Evolutionary conservation across 1,140 invertebrate species (phyloP), one percentile per base, ranked within the genome.

Genomic region (Hyphantria cunea): DNA sequence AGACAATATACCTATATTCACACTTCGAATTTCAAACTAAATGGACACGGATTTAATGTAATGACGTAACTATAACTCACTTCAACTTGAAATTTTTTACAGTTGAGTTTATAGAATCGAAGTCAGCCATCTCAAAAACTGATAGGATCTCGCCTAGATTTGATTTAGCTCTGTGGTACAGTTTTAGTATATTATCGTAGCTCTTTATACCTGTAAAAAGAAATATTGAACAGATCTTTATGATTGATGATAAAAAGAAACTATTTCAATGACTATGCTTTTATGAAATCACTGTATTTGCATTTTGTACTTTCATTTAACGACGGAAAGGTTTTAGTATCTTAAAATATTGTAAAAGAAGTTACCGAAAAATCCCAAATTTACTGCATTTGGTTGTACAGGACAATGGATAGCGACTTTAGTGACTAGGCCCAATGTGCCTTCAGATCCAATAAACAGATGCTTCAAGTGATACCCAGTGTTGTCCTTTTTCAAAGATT

Each of bases 391-490:
- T 0, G 98, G 96, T 83, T 94, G 92, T 0, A 95, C 92, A 7
- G 97, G 96, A 91, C 98, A 99, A 55, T 97, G 94, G 64, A 99
- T 95, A 0, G 96, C 94, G 13, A 98, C 95, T 92, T 97, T 97
- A 0, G 98, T 99, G 2, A 99, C 94, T 11, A 99, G 86, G 7
- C 99, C 98, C 39, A 99, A 89, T 0, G 98, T 98, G 49, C 99
- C 99, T 92, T 99, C 99, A 0, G 97, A 97, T 9, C 99, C 99
- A 74, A 99, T 98, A 80, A 99, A 99, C 48, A 99, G 84, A 84
- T 99, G 98, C 81, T 99, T 99, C 59, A 99, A 89, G 82, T 99
- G 97, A 86, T 98, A 99, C 0, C 98, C 98, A 0, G 98, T 99
- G 79, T 99, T 99, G 80, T 99, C 98, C 89, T 99, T 99, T 80